A percentile compares a stretch with the other conserved stretches of the same genome.
These are phyloP conservation scores for Heliornis fulica DNA, from an alignment of 2,113 vertebrate genomes.

Conservation along the genomic window DNA sequence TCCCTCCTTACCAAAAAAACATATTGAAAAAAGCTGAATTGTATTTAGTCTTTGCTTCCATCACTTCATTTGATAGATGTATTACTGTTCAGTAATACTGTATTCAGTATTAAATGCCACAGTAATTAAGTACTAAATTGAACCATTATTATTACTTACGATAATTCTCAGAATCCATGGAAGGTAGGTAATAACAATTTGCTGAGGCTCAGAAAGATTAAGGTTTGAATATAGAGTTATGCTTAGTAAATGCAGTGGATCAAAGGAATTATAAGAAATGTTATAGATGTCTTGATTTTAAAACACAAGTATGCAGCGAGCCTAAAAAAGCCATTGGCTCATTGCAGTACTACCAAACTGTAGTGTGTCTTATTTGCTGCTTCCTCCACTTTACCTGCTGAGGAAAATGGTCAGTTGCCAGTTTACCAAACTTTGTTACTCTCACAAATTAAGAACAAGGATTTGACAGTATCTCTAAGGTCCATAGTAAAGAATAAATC, in stretches of 20 bases:
- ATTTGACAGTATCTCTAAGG: not conserved
- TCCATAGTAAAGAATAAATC: not conserved
- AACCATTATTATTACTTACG: not conserved
- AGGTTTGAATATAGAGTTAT: not conserved
- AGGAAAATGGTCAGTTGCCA: not conserved
- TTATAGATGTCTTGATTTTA: not conserved
- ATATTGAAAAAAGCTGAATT: not conserved
- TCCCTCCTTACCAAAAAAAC: not conserved
- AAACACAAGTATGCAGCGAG: not conserved
- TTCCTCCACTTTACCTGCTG: not conserved
- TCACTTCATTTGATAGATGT: not conserved
- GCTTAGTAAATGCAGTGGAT: not conserved
- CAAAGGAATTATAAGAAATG: not conserved
- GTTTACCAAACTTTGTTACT: not conserved
- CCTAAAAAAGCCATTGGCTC: not conserved
- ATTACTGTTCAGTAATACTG: not conserved
- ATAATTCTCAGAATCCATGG: not conserved
- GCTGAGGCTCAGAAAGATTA: not conserved
- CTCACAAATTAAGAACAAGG: not conserved
- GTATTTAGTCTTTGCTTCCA: conserved; percentile 28
- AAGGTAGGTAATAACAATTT: conserved; percentile 11
- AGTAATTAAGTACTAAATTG: not conserved
- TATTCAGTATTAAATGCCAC: not conserved
- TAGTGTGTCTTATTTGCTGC: not conserved
- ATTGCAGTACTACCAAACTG: not conserved